Evolutionary conservation across 2,797 vertebrate species (phyloP).

Genomic region (Schizopygopsis malacanthus): DNA sequence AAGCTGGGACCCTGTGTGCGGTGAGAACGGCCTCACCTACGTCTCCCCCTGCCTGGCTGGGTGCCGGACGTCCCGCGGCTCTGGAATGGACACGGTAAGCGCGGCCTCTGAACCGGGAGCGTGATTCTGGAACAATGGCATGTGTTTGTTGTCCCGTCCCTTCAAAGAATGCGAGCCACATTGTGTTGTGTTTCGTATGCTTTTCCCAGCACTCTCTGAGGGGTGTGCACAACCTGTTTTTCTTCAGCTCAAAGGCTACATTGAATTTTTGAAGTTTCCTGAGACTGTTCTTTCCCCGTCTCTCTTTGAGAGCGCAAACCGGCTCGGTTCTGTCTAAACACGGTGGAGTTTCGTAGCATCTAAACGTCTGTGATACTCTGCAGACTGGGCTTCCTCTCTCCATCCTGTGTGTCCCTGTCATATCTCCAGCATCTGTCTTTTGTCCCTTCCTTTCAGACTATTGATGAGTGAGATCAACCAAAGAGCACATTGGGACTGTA

Average conservation of each 20-base stretch:
- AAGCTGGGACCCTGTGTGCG: slow-evolving; percentile 93
- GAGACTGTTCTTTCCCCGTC: neutral
- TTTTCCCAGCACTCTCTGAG: slow-evolving; percentile 38
- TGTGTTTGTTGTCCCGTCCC: slow-evolving; percentile 45
- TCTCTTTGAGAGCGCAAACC: slow-evolving; percentile 4
- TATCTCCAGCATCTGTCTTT: slow-evolving; percentile 13
- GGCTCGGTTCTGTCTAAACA: slow-evolving; percentile 5
- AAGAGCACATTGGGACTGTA: neutral
- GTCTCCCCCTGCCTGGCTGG: slow-evolving; percentile 90
- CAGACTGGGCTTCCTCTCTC: neutral
- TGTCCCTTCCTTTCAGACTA: neutral
- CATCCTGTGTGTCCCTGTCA: slow-evolving; percentile 27
- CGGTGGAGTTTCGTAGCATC: neutral
- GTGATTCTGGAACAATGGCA: slow-evolving; percentile 27
- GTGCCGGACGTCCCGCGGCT: slow-evolving; percentile 80
- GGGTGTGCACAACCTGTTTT: slow-evolving; percentile 50
- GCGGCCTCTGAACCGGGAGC: neutral
- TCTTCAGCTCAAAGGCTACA: slow-evolving; percentile 32
- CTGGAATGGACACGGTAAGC: slow-evolving; percentile 83
- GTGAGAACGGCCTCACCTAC: slow-evolving; percentile 89
- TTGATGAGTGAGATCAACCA: neutral
- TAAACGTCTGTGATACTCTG: neutral
- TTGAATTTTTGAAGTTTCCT: slow-evolving; percentile 37
- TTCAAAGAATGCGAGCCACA: slow-evolving; percentile 32
- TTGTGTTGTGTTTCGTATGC: slow-evolving; percentile 8